phyloP scores from a whole-genome alignment of 2,797 vertebrate species.

The Sebastiscus tertius region DNA sequence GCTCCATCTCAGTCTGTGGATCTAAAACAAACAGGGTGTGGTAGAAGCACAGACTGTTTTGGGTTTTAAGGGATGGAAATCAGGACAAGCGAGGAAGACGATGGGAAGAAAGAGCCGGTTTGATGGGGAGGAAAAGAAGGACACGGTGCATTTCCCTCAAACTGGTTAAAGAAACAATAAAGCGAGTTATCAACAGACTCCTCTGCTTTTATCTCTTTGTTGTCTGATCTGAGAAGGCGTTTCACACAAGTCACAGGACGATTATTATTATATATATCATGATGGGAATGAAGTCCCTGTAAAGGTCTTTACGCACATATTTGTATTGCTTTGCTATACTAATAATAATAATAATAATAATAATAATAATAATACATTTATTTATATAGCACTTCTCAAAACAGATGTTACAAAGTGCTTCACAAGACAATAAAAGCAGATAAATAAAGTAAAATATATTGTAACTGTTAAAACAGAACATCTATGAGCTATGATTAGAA shows the following conservation, averaged over 20 bases:
- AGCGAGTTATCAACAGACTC: slow-evolving; percentile 49
- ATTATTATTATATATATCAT: neutral
- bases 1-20: slow-evolving; percentile 82
- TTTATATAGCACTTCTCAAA: no score
- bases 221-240: neutral
- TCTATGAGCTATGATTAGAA: neutral
- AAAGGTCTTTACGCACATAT: neutral
- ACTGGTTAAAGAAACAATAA: slow-evolving; percentile 57
- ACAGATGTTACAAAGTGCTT: no score
- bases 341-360: no score
- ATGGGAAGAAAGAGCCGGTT: slow-evolving; percentile 56
- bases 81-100: slow-evolving; percentile 79
- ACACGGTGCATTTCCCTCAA: slow-evolving; percentile 73
- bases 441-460: no score
- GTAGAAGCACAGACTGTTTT: slow-evolving; percentile 1
- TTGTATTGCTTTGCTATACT: neutral
- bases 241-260: slow-evolving; percentile 5
- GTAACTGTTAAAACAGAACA: no score
- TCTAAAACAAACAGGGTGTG: slow-evolving; percentile 87
- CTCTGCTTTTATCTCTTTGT: slow-evolving; percentile 50
- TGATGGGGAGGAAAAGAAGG: slow-evolving; percentile 71
- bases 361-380: no score
- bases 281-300: neutral
- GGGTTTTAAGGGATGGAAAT: slow-evolving; percentile 69
- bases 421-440: no score